Percentiles rank a stretch among this genome's conserved stretches.
Evolutionary conservation across 1,140 invertebrate species (phyloP).

Genomic region (Carcinoscorpius rotundicauda): DNA sequence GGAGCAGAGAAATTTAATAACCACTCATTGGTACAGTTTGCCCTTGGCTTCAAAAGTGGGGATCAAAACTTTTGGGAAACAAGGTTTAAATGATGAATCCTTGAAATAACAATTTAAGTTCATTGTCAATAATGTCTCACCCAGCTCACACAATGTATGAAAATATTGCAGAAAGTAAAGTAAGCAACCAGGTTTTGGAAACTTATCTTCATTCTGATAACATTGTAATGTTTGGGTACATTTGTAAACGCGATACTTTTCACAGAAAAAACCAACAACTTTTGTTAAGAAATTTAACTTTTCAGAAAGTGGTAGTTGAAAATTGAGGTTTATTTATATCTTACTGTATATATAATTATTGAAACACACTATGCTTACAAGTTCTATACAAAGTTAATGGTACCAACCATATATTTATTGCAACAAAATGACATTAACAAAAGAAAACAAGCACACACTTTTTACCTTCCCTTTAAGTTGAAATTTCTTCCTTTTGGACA

Average conservation of each 20-base stretch:
- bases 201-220: too few species aligned
- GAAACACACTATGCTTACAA: neutral
- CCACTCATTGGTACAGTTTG: too few species aligned
- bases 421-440: neutral
- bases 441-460: slow-evolving; percentile 15
- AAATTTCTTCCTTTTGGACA: slow-evolving; percentile 44
- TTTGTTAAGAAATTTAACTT: neutral
- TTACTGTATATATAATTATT: neutral
- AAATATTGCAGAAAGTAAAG: too few species aligned
- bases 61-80: too few species aligned
- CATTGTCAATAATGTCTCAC: too few species aligned
- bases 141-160: too few species aligned
- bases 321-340: slow-evolving; percentile 2
- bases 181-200: too few species aligned
- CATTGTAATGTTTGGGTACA: too few species aligned
- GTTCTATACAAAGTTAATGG: neutral
- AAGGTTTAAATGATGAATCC: too few species aligned
- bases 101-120: too few species aligned
- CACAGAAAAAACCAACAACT: neutral
- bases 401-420: slow-evolving; percentile 2
- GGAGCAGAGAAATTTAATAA: too few species aligned
- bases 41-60: too few species aligned
- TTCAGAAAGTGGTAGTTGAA: slow-evolving; percentile 2
- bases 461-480: slow-evolving; percentile 37
- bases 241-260: neutral